These are phyloP conservation scores for Podarcis muralis DNA, from an alignment of 2,113 vertebrate genomes.

Conservation along the genomic window DNA sequence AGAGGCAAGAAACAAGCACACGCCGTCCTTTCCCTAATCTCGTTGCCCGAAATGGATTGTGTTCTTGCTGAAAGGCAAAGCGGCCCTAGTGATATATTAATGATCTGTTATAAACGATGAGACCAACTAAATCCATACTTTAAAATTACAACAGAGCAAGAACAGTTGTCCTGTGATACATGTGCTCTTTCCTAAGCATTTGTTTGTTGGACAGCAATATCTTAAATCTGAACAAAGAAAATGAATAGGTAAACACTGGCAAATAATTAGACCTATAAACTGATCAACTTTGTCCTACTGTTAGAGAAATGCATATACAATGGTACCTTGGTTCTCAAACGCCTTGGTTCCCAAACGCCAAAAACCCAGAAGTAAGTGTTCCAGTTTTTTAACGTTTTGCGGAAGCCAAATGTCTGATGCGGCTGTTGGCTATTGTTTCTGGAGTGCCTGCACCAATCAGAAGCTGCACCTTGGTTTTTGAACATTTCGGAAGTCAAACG, in stretches of 20 bases:
- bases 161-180: background rate
- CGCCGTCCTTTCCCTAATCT: background rate
- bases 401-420: too few species aligned
- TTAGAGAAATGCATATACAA: conserved; percentile 29
- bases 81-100: conserved; percentile 8
- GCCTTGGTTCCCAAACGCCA: too few species aligned
- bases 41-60: rapidly evolving
- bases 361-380: too few species aligned
- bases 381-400: too few species aligned
- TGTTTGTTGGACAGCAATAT: background rate
- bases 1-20: conserved; percentile 31
- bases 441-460: too few species aligned
- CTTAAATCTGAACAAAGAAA: background rate
- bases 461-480: too few species aligned
- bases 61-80: background rate
- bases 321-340: too few species aligned
- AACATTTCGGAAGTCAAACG: too few species aligned
- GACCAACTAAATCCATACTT: conserved; percentile 25
- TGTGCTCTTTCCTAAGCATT: too few species aligned
- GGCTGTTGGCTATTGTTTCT: too few species aligned
- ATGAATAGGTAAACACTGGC: too few species aligned
- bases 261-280: background rate
- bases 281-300: conserved; percentile 35
- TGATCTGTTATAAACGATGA: conserved; percentile 34
- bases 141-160: too few species aligned